A percentile compares a stretch with the other conserved stretches of the same genome.
phyloP scores from a whole-genome alignment of 2,797 vertebrate species.

The Semaprochilodus insignis region DNA sequence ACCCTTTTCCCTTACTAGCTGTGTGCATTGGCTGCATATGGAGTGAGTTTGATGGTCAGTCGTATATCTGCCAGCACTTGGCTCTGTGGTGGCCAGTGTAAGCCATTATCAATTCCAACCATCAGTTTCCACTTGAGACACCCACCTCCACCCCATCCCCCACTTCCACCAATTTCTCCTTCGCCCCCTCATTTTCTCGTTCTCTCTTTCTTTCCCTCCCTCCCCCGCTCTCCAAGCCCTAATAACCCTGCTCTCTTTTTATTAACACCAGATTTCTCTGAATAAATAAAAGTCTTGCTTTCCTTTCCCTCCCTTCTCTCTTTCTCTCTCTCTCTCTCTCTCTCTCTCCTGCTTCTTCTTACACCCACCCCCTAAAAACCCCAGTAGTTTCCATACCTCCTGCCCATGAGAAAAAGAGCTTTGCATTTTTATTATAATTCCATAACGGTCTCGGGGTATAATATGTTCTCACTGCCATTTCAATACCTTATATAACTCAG shows the following conservation, averaged over 20 bases:
- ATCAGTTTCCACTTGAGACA: constrained; percentile 74
- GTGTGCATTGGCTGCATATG: constrained; percentile 12
- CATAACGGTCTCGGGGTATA: background rate
- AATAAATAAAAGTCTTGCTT: constrained; percentile 44
- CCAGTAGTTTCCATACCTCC: background rate
- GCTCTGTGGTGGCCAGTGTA: constrained; percentile 52
- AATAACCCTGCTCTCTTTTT: constrained; percentile 46
- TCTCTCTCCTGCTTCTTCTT: constrained; percentile 21
- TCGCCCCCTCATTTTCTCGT: background rate
- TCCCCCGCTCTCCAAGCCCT: constrained; percentile 38
- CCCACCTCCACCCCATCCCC: constrained; percentile 47
- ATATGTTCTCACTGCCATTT: background rate
- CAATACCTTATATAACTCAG: background rate
- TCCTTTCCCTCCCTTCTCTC: background rate
- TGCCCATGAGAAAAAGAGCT: background rate
- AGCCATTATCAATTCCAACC: constrained; percentile 70
- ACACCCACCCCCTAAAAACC: background rate
- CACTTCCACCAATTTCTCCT: constrained; percentile 39
- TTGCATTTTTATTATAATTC: background rate
- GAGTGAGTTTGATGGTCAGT: constrained; percentile 19
- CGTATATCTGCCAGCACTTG: constrained; percentile 45
- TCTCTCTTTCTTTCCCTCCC: constrained; percentile 15
- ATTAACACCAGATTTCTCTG: constrained; percentile 58
- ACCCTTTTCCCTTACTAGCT: background rate
- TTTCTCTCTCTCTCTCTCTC: constrained; percentile 32